Evolutionary conservation across 2,113 vertebrate genomes (phyloP), one percentile per base, ranked within the genome.

Genomic region (Rhombomys opimus): DNA sequence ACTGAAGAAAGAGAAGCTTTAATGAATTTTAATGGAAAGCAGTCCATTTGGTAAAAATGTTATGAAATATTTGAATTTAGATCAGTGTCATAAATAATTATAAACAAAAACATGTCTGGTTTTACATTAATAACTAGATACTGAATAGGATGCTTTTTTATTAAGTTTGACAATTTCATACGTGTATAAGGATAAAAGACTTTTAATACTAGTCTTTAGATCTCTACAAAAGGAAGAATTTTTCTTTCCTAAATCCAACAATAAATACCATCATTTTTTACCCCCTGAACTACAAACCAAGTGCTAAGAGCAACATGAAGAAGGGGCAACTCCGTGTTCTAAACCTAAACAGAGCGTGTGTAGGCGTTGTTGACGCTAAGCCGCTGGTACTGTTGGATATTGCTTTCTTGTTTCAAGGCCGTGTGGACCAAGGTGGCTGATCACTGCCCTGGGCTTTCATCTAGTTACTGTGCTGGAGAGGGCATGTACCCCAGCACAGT

Each of bases 21-120:
- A 72, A 93, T 93, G 95, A 95, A 96, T 96, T 97, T 96, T 96
- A 96, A 95, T 75, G 72, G 72, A 96, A 95, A 96, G 86, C 78
- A 93, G 85, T 81, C 72, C 81, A 61, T 91, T 95, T 89, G 84
- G 78, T 61, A 77, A 70, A 95, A 96, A 92, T 84, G 54, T 95
- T 95, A 59, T 93, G 81, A 96, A 96, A 95, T 80, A 95, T 89
- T 35, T 96, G 57, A 94, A 75, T 91, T 91, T 73, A 89, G 65
- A 80, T 84, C 23, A 73, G 23, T 27, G 20, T 84, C 92, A 76
- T 70, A 87, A 97, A 90, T 85, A 95, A 91, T 67, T 94, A 38
- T 90, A 84, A 89, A 93, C 73, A 95, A 96, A 94, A 97, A 89
- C 46, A 46, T 27, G 27, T 41, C 72, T 88, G 2, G 70, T 77